phyloP scores from a whole-genome alignment of 2,797 vertebrate genomes.

The Macrochelys suwanniensis region DNA sequence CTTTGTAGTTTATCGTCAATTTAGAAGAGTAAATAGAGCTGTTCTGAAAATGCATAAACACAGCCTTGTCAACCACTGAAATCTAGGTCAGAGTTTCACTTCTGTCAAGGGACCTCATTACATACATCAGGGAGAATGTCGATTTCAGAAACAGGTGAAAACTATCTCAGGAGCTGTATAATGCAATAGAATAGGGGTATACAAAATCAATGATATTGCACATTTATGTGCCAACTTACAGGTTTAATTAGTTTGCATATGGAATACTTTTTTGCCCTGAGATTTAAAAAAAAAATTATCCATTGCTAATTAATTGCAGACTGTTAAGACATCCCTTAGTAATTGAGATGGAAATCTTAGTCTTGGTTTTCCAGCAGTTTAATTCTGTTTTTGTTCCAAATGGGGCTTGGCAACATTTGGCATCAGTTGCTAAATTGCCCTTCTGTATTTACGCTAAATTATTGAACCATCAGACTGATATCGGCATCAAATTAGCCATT shows the following conservation, averaged over 20 bases:
- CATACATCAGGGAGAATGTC: not conserved
- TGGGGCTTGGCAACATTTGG: not conserved
- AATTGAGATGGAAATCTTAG: not conserved
- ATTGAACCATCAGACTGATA: not conserved
- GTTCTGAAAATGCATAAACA: slow-evolving; percentile 11
- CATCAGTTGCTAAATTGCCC: not conserved
- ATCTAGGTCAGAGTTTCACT: slow-evolving; percentile 44
- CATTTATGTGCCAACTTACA: not conserved
- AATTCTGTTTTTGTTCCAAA: not conserved
- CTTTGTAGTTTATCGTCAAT: slow-evolving; percentile 34
- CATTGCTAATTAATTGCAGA: not conserved
- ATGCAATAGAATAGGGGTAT: not conserved
- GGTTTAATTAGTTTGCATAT: accelerated
- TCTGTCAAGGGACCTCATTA: slow-evolving; percentile 45
- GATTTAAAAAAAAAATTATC: not conserved
- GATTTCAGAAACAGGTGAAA: not conserved
- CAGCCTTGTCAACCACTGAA: slow-evolving; percentile 35
- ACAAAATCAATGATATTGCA: not conserved
- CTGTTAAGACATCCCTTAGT: not conserved
- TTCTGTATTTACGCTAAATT: not conserved
- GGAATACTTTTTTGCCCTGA: not conserved
- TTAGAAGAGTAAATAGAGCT: slow-evolving; percentile 36
- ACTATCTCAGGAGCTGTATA: accelerated
- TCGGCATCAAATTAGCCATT: not conserved
- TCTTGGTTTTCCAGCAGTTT: not conserved